These are phyloP conservation scores for Macrobrachium nipponense DNA, from an alignment of 1,140 invertebrate genomes.

Conservation along the genomic window DNA sequence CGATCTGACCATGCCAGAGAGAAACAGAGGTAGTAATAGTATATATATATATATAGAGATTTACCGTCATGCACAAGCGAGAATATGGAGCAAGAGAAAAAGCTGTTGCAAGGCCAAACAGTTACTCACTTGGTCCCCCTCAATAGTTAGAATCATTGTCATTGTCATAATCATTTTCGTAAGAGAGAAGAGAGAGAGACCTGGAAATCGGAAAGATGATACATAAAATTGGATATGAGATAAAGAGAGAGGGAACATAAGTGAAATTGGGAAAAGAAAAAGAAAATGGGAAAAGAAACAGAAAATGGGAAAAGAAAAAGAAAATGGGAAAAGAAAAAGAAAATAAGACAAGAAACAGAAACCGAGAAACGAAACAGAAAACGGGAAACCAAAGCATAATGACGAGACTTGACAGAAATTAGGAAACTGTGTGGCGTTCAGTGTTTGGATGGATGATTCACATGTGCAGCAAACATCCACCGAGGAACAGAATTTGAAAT, in stretches of 20 bases:
- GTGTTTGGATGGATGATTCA: too few relatives aligned
- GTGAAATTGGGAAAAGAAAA: constrained; percentile 23
- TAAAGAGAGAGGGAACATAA: constrained; percentile 1
- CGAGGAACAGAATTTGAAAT: too few relatives aligned
- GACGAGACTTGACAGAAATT: too few relatives aligned
- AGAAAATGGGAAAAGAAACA: constrained; percentile 11
- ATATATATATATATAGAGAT: too few relatives aligned
- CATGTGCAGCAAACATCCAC: too few relatives aligned
- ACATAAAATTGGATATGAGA: constrained; percentile 31
- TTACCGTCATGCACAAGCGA: constrained; percentile 3
- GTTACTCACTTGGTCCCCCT: constrained; percentile 54
- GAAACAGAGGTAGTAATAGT: too few relatives aligned
- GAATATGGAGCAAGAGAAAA: not conserved
- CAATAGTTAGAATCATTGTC: constrained; percentile 61
- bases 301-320: not conserved
- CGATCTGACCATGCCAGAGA: too few relatives aligned
- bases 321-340: not conserved
- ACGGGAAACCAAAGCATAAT: not conserved
- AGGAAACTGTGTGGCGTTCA: too few relatives aligned
- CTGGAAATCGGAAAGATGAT: constrained; percentile 51
- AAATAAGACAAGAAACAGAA: constrained; percentile 24
- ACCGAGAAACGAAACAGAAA: not conserved
- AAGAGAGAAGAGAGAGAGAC: constrained; percentile 61
- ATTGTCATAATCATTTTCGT: constrained; percentile 62
- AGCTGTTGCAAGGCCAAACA: not conserved